phyloP scores from a whole-genome alignment of 2,888 invertebrate genomes.

The Drosophila sordidula region DNA sequence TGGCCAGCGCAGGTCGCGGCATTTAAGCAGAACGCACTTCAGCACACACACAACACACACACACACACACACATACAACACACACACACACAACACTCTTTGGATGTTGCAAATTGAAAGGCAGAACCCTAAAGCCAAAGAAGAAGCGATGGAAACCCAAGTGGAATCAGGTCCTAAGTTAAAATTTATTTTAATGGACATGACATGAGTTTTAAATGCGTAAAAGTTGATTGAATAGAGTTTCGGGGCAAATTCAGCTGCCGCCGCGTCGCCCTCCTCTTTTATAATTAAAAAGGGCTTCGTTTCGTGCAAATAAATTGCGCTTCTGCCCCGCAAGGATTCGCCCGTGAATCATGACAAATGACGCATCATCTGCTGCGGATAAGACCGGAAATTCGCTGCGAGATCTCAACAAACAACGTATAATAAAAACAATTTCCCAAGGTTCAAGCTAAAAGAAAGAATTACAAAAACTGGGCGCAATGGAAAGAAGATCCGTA shows the following conservation, averaged over 20 bases:
- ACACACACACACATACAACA: neutral
- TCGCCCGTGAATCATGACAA: constrained; percentile 60
- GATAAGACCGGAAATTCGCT: constrained; percentile 48
- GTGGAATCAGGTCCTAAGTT: constrained; percentile 12
- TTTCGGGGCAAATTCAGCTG: constrained; percentile 20
- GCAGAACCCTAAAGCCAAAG: constrained; percentile 1
- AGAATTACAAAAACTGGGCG: too few species aligned
- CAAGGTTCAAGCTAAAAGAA: neutral
- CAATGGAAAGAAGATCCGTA: neutral
- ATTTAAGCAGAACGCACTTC: constrained; percentile 23
- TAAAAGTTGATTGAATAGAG: constrained; percentile 46
- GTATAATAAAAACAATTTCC: constrained; percentile 11
- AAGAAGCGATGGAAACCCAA: neutral
- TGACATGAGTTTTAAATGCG: constrained; percentile 47
- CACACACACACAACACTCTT: constrained; percentile 3
- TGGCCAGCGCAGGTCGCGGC: constrained; percentile 14
- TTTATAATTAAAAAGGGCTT: constrained; percentile 53
- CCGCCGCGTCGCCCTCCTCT: neutral
- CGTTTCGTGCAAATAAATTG: constrained; percentile 58
- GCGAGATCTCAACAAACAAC: constrained; percentile 7
- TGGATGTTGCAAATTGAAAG: constrained; percentile 21
- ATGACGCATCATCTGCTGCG: constrained; percentile 55
- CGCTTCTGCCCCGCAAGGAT: constrained; percentile 34
- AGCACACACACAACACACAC: constrained; percentile 5
- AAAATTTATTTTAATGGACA: constrained; percentile 22